Conservation (phyloP, 2,888 invertebrate species). For the Geotrupes spiniger region DNA sequence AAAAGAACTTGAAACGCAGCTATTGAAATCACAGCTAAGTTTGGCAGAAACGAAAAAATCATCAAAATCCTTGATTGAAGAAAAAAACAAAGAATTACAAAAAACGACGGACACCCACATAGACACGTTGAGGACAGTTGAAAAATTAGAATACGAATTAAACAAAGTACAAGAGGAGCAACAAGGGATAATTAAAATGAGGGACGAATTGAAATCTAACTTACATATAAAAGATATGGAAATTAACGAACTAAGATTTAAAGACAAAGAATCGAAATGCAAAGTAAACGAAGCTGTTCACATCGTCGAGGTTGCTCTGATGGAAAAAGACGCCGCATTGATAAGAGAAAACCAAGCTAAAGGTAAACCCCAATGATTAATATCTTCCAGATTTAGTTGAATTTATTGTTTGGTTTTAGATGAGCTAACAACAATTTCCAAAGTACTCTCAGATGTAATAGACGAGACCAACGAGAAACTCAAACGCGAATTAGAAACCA, state of each 20-base stretch:
- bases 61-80: conserved; percentile 23
- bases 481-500: conserved; percentile 57
- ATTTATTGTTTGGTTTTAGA: conserved; percentile 41
- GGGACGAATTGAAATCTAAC: conserved; percentile 48
- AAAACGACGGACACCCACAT: conserved; percentile 55
- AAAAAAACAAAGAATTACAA: conserved; percentile 36
- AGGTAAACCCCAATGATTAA: conserved; percentile 31
- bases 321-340: conserved; percentile 57
- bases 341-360: conserved; percentile 50
- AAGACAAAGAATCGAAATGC: conserved; percentile 52
- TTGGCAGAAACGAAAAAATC: conserved; percentile 23
- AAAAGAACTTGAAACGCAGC: conserved; percentile 57
- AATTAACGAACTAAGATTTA: conserved; percentile 47
- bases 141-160: conserved; percentile 53
- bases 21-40: conserved; percentile 36
- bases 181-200: conserved; percentile 27
- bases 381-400: conserved; percentile 11
- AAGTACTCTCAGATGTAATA: conserved; percentile 54
- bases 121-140: conserved; percentile 50
- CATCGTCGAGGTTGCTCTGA: conserved; percentile 56
- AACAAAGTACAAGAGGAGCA: conserved; percentile 47
- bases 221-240: conserved; percentile 46
- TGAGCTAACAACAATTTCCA: conserved; percentile 56
- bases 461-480: conserved; percentile 57
- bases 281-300: conserved; percentile 59